These are phyloP conservation scores for Carpatolechia fugitivella DNA, from an alignment of 2,888 invertebrate species.

Conservation along the genomic window DNA sequence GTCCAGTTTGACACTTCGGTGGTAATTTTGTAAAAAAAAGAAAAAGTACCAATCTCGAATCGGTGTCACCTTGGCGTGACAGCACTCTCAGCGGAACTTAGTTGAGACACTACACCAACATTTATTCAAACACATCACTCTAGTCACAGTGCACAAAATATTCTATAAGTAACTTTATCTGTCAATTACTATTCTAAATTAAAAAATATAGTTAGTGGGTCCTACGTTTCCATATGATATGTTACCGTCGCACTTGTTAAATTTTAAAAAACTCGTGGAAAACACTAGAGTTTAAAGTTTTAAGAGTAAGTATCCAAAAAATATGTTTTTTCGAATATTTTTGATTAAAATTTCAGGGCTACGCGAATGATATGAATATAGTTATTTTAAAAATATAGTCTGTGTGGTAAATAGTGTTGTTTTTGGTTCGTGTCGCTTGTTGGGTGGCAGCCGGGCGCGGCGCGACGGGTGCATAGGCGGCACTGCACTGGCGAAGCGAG, in stretches of 20 bases:
- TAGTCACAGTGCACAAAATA: conserved; percentile 63
- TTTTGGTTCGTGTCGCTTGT: conserved; percentile 27
- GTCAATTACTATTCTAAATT: conserved; percentile 28
- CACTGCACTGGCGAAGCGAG: conserved; percentile 77
- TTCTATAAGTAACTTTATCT: conserved; percentile 42
- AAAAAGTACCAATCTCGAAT: conserved; percentile 61
- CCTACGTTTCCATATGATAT: conserved; percentile 77
- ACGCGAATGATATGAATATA: conserved; percentile 67
- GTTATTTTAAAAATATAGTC: conserved; percentile 61
- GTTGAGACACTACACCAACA: conserved; percentile 62
- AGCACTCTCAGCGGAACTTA: conserved; percentile 60
- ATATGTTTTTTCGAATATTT: conserved; percentile 36
- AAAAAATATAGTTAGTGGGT: conserved; percentile 67
- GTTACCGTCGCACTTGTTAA: conserved; percentile 55
- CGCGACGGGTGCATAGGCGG: conserved; percentile 73
- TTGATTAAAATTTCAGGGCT: conserved; percentile 33
- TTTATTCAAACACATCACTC: conserved; percentile 65
- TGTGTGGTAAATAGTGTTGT: conserved; percentile 44
- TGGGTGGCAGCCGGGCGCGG: conserved; percentile 21
- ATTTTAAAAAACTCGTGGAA: conserved; percentile 39
- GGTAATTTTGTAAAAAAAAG: conserved; percentile 72
- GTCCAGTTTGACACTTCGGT: conserved; percentile 78
- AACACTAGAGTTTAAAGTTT: conserved; percentile 41
- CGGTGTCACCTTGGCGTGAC: conserved; percentile 62
- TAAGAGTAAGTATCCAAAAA: conserved; percentile 40